Percentiles rank a stretch among this genome's conserved stretches.
Conservation (phyloP, 2,888 invertebrate species). For the Cataglyphis altisquamis region DNA sequence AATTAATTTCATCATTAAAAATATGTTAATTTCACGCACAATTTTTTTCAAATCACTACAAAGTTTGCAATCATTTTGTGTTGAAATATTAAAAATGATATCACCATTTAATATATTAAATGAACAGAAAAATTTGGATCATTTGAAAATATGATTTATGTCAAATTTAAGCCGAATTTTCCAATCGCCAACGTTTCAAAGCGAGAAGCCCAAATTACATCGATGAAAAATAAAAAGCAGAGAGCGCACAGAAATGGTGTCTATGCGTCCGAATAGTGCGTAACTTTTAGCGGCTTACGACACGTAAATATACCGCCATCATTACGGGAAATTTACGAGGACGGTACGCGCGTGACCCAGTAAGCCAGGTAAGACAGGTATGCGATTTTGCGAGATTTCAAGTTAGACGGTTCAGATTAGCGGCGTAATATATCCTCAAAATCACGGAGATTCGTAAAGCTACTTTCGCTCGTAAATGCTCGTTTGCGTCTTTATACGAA, state of each 20-base stretch:
- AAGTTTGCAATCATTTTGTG: no score
- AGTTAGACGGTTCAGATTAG: slow-evolving; percentile 40
- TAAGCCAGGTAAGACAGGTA: neutral
- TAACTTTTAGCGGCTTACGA: slow-evolving; percentile 23
- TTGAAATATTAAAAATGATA: no score
- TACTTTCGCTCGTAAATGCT: slow-evolving; percentile 62
- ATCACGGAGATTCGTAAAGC: slow-evolving; percentile 40
- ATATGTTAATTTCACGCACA: no score
- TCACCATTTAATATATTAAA: no score
- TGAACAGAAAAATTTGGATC: no score
- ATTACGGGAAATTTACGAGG: slow-evolving; percentile 24
- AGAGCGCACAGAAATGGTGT: neutral
- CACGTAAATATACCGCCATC: neutral
- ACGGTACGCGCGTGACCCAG: neutral
- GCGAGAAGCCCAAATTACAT: slow-evolving; percentile 6
- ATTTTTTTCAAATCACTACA: no score
- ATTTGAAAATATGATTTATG: no score
- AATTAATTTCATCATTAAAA: no score
- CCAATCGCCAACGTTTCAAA: neutral
- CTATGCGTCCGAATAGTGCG: neutral
- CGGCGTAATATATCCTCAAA: slow-evolving; percentile 43
- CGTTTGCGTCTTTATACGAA: slow-evolving; percentile 51
- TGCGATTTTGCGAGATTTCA: slow-evolving; percentile 53
- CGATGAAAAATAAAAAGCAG: neutral
- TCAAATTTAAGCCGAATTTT: no score